A percentile compares a stretch with the other conserved stretches of the same genome.
These are phyloP conservation scores for Vanessa cardui DNA, from an alignment of 2,888 invertebrate species.

Conservation along the genomic window DNA sequence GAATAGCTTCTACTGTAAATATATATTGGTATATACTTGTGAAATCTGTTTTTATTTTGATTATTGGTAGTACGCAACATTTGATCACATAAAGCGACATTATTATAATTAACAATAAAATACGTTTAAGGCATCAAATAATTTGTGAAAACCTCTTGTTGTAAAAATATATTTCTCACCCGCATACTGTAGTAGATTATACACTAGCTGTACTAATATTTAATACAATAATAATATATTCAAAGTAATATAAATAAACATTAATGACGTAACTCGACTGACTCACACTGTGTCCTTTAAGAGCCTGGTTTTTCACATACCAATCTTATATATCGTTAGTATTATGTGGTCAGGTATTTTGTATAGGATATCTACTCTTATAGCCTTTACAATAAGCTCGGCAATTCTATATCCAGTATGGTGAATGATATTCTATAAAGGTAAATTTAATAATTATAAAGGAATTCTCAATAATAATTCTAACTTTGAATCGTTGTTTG, in stretches of 20 bases:
- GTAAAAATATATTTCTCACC: too few relatives aligned
- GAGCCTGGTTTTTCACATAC: conserved; percentile 10
- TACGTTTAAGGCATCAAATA: too few relatives aligned
- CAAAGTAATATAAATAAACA: conserved; percentile 18
- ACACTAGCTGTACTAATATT: too few relatives aligned
- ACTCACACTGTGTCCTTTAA: conserved; percentile 10
- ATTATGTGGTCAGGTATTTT: not conserved
- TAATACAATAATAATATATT: conserved; percentile 3
- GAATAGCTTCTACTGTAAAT: too few relatives aligned
- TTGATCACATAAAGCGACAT: too few relatives aligned
- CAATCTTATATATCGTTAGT: not conserved
- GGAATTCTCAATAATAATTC: not conserved
- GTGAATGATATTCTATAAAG: not conserved
- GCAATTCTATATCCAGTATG: not conserved
- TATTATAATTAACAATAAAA: too few relatives aligned
- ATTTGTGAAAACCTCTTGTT: too few relatives aligned
- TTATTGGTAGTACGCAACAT: too few relatives aligned
- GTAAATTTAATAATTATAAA: not conserved
- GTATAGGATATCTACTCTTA: not conserved
- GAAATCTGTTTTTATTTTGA: too few relatives aligned
- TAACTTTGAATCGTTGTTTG: not conserved
- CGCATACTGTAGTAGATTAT: too few relatives aligned
- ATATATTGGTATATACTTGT: too few relatives aligned
- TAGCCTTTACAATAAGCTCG: not conserved
- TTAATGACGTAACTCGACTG: conserved; percentile 19